Percentiles rank a stretch among this genome's conserved stretches.
phyloP scores from a whole-genome alignment of 2,797 vertebrate species.

The Stomatorhinus walkeri region DNA sequence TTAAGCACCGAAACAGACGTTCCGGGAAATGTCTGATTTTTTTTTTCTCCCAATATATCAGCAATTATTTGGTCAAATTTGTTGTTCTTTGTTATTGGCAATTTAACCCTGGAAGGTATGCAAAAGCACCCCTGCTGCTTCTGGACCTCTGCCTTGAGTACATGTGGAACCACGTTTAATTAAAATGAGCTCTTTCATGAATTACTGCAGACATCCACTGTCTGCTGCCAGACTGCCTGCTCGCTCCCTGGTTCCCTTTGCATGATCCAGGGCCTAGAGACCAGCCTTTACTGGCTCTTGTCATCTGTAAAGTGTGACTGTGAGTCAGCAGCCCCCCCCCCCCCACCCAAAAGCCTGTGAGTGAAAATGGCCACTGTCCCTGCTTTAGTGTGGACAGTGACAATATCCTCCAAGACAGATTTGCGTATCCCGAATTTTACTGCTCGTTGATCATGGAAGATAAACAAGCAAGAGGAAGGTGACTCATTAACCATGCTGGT shows the following conservation, averaged over 20 bases:
- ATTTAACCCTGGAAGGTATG: constrained; percentile 11
- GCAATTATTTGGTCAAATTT: constrained; percentile 7
- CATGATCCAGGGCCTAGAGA: neutral
- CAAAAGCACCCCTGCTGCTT: neutral
- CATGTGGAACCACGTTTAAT: neutral
- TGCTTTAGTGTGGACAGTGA: neutral
- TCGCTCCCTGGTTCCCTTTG: neutral
- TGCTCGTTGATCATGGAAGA: neutral
- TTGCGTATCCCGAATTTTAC: neutral
- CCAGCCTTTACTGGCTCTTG: neutral
- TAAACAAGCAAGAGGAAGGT: neutral
- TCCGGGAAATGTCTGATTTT: neutral
- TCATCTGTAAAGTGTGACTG: neutral
- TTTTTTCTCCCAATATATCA: neutral
- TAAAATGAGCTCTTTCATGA: constrained; percentile 2
- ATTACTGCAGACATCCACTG: constrained; percentile 4
- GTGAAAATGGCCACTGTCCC: neutral
- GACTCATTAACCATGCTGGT: neutral
- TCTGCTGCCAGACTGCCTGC: neutral
- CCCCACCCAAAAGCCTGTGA: neutral
- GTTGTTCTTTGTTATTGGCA: constrained; percentile 4
- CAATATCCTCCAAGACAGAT: neutral
- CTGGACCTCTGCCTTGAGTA: neutral
- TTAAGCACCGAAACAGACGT: neutral
- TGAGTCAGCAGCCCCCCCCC: neutral